Evolutionary conservation across 2,888 invertebrate genomes (phyloP).

Genomic region (Temnothorax unifasciatus): DNA sequence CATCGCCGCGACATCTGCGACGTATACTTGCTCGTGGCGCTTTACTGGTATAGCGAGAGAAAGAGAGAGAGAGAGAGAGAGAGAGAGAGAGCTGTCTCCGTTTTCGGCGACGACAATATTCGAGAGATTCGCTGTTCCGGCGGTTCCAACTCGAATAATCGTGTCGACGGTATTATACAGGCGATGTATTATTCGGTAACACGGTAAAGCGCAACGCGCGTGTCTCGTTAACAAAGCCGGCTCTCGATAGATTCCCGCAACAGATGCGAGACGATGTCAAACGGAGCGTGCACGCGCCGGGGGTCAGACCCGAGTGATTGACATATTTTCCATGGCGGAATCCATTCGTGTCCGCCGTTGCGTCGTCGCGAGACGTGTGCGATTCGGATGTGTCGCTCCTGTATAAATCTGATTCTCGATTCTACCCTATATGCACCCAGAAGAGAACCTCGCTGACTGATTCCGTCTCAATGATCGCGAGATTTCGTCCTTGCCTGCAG

Average conservation of each 20-base stretch:
- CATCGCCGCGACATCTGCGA: conserved; percentile 36
- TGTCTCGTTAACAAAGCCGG: conserved; percentile 73
- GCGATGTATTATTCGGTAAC: conserved; percentile 61
- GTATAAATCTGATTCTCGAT: conserved; percentile 1
- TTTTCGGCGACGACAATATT: conserved; percentile 26
- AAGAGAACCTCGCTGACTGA: conserved; percentile 33
- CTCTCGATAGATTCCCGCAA: conserved; percentile 74
- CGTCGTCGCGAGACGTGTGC: conserved; percentile 13
- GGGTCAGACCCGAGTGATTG: conserved; percentile 81
- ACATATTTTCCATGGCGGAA: conserved; percentile 83
- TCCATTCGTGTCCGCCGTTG: conserved; percentile 65
- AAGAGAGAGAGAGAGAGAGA: too few relatives aligned
- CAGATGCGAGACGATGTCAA: conserved; percentile 80
- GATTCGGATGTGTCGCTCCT: not conserved
- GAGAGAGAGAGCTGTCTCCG: not conserved
- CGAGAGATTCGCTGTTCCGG: conserved; percentile 58
- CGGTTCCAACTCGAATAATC: conserved; percentile 73
- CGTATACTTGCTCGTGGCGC: conserved; percentile 11
- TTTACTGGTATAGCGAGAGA: not conserved
- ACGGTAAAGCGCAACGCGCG: conserved; percentile 48
- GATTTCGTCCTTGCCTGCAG: conserved; percentile 40
- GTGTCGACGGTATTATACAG: conserved; percentile 67
- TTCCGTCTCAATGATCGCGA: conserved; percentile 10
- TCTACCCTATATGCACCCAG: conserved; percentile 20
- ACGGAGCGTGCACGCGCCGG: conserved; percentile 76